Evolutionary conservation across 2,888 invertebrate species (phyloP).

Genomic region (Isotomurus palustris): DNA sequence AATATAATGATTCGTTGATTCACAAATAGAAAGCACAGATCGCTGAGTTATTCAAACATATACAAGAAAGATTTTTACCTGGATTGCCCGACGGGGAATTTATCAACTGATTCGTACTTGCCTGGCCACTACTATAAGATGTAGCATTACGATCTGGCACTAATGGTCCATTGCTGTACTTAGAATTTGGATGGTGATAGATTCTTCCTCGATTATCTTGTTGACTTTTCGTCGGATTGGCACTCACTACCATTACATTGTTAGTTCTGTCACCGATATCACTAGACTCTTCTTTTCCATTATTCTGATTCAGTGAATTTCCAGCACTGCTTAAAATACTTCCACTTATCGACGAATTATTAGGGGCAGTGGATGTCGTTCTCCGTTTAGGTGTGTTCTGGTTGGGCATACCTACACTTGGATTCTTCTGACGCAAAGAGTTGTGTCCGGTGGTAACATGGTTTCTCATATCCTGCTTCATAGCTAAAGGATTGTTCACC

Average conservation of each 20-base stretch:
- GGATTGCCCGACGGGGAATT: conserved; percentile 14
- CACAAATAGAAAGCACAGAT: no score
- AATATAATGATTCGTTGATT: no score
- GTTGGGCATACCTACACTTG: conserved; percentile 8
- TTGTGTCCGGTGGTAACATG: conserved; percentile 18
- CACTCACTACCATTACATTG: conserved; percentile 33
- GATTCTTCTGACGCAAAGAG: conserved; percentile 23
- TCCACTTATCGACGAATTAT: not conserved
- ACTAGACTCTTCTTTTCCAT: conserved; percentile 16
- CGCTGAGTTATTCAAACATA: no score
- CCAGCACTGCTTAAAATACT: not conserved
- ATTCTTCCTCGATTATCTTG: conserved; percentile 21
- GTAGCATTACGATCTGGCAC: conserved; percentile 6
- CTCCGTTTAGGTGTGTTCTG: conserved; percentile 33
- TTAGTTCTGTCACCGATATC: conserved; percentile 23
- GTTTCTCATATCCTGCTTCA: conserved; percentile 22
- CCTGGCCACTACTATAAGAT: not conserved
- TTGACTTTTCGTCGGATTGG: conserved; percentile 29
- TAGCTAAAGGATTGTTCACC: conserved; percentile 25
- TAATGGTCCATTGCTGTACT: conserved; percentile 11
- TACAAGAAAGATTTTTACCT: conserved; percentile 13
- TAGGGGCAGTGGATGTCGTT: not conserved
- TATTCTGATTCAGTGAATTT: conserved; percentile 23
- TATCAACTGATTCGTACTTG: not conserved
- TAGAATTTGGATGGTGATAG: conserved; percentile 19